phyloP scores from a whole-genome alignment of 2,797 vertebrate genomes.

The Nannoperca australis region DNA sequence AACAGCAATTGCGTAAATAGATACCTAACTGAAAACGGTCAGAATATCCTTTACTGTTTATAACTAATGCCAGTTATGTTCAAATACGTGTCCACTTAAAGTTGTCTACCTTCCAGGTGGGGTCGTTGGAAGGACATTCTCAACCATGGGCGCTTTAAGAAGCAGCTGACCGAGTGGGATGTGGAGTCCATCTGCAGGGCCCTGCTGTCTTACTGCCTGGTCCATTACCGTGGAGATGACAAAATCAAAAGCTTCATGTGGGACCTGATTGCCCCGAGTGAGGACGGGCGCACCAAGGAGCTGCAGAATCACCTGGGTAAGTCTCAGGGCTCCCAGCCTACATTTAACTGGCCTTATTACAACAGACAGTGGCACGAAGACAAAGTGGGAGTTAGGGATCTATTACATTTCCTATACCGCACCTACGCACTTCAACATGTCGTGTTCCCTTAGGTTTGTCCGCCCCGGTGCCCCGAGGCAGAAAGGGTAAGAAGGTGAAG shows the following conservation, averaged over 20 bases:
- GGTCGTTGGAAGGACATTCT: constrained; percentile 98
- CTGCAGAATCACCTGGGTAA: constrained; percentile 97
- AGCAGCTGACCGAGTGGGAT: constrained; percentile 93
- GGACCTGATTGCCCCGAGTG: constrained; percentile 97
- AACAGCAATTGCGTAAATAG: neutral
- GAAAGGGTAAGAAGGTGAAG: constrained; percentile 99
- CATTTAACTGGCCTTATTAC: neutral
- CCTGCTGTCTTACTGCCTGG: constrained; percentile 94
- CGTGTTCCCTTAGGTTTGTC: constrained; percentile 88
- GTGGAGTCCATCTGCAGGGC: constrained; percentile 97
- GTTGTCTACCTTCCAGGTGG: constrained; percentile 86
- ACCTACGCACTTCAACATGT: neutral
- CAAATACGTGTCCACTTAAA: neutral
- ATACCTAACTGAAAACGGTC: neutral
- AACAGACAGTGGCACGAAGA: neutral
- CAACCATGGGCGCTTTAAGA: constrained; percentile 97
- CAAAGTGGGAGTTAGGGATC: neutral
- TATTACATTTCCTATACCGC: neutral
- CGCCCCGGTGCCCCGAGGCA: constrained; percentile 95
- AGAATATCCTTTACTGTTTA: neutral
- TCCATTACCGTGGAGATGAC: constrained; percentile 98
- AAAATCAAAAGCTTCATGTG: constrained; percentile 99
- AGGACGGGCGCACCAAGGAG: constrained; percentile 95
- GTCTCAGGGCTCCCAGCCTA: constrained; percentile 17
- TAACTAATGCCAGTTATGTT: neutral